These are phyloP conservation scores for Lithobates pipiens DNA, from an alignment of 2,797 vertebrate genomes.

Conservation along the genomic window DNA sequence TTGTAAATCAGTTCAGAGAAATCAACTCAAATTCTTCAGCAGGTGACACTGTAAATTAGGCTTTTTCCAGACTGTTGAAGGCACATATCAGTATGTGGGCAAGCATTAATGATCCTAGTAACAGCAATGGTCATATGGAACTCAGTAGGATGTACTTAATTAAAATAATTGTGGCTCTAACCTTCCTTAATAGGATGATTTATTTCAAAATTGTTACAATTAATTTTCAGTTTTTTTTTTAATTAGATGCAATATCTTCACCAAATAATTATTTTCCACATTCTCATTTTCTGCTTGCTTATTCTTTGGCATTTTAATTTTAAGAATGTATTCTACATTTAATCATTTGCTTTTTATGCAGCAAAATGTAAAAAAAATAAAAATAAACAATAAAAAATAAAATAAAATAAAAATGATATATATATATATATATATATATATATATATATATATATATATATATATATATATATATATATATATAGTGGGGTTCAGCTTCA, in stretches of 20 bases:
- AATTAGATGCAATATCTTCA: neutral
- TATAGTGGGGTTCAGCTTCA: too few relatives aligned
- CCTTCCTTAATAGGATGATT: slow-evolving; percentile 31
- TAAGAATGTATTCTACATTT: neutral
- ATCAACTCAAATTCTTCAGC: slow-evolving; percentile 9
- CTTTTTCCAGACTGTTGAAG: slow-evolving; percentile 11
- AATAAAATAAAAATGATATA: too few relatives aligned
- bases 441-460: too few relatives aligned
- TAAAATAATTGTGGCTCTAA: slow-evolving; percentile 32
- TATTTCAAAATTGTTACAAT: slow-evolving; percentile 13
- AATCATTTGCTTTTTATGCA: neutral
- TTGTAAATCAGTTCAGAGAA: slow-evolving; percentile 12
- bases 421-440: too few relatives aligned
- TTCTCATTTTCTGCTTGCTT: neutral
- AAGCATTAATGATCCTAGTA: slow-evolving; percentile 25
- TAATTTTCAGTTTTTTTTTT: neutral
- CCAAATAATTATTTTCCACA: neutral
- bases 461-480: too few relatives aligned
- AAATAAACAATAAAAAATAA: too few relatives aligned
- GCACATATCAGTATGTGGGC: slow-evolving; percentile 25
- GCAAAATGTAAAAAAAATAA: too few relatives aligned
- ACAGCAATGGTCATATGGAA: slow-evolving; percentile 26
- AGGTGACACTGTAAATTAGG: slow-evolving; percentile 16
- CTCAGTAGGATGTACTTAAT: slow-evolving; percentile 18
- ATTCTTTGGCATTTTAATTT: neutral